Conservation (phyloP, 2,888 invertebrate species). For the Napeogenes sylphis region DNA sequence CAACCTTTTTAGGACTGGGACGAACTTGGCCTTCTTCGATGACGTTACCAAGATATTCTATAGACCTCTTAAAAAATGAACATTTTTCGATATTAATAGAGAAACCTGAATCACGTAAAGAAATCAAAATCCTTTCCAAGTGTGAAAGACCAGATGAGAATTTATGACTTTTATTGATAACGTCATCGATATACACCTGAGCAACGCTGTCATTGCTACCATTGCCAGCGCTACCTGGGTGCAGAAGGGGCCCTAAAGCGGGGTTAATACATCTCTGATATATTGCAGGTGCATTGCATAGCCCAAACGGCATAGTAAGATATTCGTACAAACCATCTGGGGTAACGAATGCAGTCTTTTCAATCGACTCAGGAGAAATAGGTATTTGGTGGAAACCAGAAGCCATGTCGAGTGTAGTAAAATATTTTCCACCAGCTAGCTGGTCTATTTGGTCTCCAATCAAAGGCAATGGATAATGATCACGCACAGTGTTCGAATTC, state of each 20-base stretch:
- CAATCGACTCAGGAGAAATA: too few relatives aligned
- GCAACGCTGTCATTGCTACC: constrained; percentile 7
- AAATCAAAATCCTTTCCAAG: constrained; percentile 31
- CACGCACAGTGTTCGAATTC: too few relatives aligned
- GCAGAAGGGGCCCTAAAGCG: not conserved
- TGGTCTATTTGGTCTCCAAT: too few relatives aligned
- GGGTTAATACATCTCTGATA: too few relatives aligned
- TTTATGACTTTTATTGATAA: constrained; percentile 29
- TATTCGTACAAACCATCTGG: too few relatives aligned
- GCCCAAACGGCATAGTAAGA: too few relatives aligned
- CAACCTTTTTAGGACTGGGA: constrained; percentile 36
- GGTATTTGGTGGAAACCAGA: too few relatives aligned
- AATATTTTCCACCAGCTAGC: too few relatives aligned
- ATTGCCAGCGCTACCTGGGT: constrained; percentile 2
- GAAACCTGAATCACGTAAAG: constrained; percentile 35
- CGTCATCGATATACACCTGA: constrained; percentile 41
- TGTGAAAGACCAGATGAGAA: constrained; percentile 26
- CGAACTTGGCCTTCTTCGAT: constrained; percentile 33
- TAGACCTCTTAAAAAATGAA: constrained; percentile 31
- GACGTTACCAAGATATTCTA: constrained; percentile 38
- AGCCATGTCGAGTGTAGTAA: too few relatives aligned
- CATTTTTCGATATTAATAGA: constrained; percentile 37
- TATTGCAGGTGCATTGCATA: too few relatives aligned
- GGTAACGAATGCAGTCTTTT: too few relatives aligned
- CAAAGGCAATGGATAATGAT: too few relatives aligned